Evolutionary conservation across 2,888 invertebrate species (phyloP), one percentile per base, ranked within the genome.

Genomic region (Plagiodera versicolora): DNA sequence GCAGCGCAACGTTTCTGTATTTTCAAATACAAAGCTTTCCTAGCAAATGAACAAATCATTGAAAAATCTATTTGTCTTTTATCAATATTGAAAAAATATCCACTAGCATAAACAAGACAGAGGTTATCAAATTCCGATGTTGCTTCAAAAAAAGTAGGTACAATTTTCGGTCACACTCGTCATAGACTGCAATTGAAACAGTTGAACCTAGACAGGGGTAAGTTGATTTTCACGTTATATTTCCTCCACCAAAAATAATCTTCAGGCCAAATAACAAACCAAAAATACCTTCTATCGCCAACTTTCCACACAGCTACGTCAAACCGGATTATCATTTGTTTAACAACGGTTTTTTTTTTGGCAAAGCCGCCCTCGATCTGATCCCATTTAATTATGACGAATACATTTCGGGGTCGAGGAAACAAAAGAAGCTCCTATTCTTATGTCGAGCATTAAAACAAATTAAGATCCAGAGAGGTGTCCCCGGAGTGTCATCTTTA

Each of bases 401-500:
- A 67, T 67, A 61, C 57, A 60, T 63, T 63, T 64, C 56, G 64
- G 63, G 53, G 44, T 56, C 44, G 39, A 46, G 57, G 55, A 64
- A 61, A 62, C 65, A 65, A 67, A 64, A 61, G 61, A 65, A 58
- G 62, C 60, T 60, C 48, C 61, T 64, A 64, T 67, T 67, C 67
- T 67, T 68, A 64, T 59, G 65, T 63, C 63, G 63, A 51, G 68
- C 69, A 73, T 78, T 78, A 77, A 77, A 77, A 77, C 78, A 76
- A 78, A 79, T 77, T 78, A 77, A 77, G 77, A 77, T 76, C 75
- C 72, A 70, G 70, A 67, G 74, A 74, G 72, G 74, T 75, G 63
- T 62, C 65, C 67, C 84, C 69, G 74, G 84, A 82, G 84, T 84
- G 84, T 83, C 85, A 83, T 84, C 81, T 81, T 83, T 79, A 84